phyloP scores from a whole-genome alignment of 2,797 vertebrate species.

The Benthosema pterotum region DNA sequence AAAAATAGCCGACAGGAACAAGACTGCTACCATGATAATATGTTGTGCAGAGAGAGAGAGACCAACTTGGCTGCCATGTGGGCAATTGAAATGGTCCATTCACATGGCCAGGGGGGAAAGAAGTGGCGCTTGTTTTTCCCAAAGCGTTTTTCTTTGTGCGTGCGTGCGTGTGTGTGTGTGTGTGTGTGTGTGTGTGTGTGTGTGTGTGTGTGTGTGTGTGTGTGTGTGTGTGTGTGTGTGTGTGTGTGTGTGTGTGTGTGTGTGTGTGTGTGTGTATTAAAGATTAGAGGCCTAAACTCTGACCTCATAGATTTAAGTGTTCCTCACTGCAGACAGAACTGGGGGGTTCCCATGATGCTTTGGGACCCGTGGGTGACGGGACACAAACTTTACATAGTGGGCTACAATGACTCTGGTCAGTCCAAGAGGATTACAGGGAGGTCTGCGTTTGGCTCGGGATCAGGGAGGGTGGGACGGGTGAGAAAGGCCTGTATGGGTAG shows the following conservation, averaged over 20 bases:
- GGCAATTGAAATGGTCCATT: conserved; percentile 57
- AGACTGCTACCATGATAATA: no score
- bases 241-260: no score
- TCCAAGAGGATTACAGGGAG: conserved; percentile 46
- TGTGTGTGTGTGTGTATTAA: no score
- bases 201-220: no score
- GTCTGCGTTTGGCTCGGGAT: conserved; percentile 44
- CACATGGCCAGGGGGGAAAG: conserved; percentile 30
- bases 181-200: no score
- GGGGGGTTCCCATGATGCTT: conserved; percentile 50
- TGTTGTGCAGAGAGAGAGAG: no score
- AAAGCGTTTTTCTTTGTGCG: conserved; percentile 42
- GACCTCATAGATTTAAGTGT: conserved; percentile 65
- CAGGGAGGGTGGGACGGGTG: conserved; percentile 22
- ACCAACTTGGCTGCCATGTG: conserved; percentile 46
- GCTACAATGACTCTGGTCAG: conserved; percentile 44
- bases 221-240: no score
- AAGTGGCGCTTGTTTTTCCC: conserved; percentile 50
- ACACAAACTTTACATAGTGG: conserved; percentile 45
- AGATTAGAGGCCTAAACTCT: conserved; percentile 72
- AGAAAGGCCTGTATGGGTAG: conserved; percentile 12
- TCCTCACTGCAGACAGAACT: conserved; percentile 18
- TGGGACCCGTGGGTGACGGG: conserved; percentile 35
- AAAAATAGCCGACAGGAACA: no score
- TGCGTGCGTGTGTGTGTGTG: no score